Evolutionary conservation across 1,140 invertebrate genomes (phyloP).

Genomic region (Episyrphus balteatus): DNA sequence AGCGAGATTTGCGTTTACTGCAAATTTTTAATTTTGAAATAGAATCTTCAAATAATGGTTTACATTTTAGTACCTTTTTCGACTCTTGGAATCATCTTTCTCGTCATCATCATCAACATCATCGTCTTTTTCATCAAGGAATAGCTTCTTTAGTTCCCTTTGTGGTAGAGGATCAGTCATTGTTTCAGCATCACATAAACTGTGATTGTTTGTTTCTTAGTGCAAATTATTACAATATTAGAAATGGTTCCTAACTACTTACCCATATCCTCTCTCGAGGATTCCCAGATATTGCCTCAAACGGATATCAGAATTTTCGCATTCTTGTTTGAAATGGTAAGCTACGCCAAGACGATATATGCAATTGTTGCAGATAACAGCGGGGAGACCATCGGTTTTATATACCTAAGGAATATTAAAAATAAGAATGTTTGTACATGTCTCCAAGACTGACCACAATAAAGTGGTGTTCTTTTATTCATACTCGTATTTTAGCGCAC

Average conservation of each 20-base stretch:
- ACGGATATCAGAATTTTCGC: slow-evolving; percentile 49
- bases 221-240: not conserved
- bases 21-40: slow-evolving; percentile 1
- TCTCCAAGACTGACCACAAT: slow-evolving; percentile 2
- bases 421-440: slow-evolving; percentile 1
- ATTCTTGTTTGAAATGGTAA: slow-evolving; percentile 55
- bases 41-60: slow-evolving; percentile 8
- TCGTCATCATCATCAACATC: slow-evolving; percentile 23
- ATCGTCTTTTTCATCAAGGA: slow-evolving; percentile 6
- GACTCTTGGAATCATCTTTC: not conserved
- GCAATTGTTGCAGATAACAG: slow-evolving; percentile 53
- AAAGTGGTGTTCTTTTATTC: not conserved
- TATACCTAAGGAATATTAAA: slow-evolving; percentile 36
- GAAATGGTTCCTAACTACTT: not conserved
- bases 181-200: slow-evolving; percentile 26
- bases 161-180: slow-evolving; percentile 22
- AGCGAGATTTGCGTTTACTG: slow-evolving; percentile 32
- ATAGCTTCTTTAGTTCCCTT: slow-evolving; percentile 4
- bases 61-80: not conserved
- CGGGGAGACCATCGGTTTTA: slow-evolving; percentile 49
- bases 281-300: slow-evolving; percentile 49
- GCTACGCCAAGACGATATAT: slow-evolving; percentile 50
- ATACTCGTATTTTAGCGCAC: slow-evolving; percentile 49
- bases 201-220: not conserved
- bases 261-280: slow-evolving; percentile 19